phyloP scores from a whole-genome alignment of 2,888 invertebrate species.

The Eupeodes latifasciatus region DNA sequence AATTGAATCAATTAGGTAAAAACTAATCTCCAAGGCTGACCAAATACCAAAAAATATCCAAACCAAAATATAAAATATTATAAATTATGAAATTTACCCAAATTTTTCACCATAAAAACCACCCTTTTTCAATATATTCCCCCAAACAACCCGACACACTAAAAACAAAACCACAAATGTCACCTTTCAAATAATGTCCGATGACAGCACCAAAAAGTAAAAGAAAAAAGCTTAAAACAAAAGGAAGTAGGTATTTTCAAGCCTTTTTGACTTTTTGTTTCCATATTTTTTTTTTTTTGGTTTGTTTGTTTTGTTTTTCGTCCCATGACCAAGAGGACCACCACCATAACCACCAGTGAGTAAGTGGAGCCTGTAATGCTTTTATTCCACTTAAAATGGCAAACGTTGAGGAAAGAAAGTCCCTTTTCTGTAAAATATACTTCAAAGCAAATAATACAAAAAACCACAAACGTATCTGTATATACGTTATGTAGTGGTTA shows the following conservation, averaged over 20 bases:
- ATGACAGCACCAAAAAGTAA: conserved; percentile 5
- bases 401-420: conserved; percentile 36
- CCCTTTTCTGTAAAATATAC: conserved; percentile 23
- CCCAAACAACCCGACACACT: conserved; percentile 46
- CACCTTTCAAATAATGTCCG: conserved; percentile 67
- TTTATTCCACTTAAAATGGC: conserved; percentile 65
- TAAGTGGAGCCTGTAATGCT: conserved; percentile 55
- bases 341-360: neutral
- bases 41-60: neutral
- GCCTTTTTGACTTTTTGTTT: conserved; percentile 22
- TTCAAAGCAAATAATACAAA: conserved; percentile 37
- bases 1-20: conserved; percentile 8
- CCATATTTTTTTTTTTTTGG: conserved; percentile 2
- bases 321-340: conserved; percentile 23
- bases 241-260: neutral
- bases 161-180: conserved; percentile 60
- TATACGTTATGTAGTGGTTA: no score
- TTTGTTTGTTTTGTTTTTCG: conserved; percentile 7
- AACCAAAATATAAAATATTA: conserved; percentile 18
- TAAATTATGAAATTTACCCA: conserved; percentile 31
- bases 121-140: conserved; percentile 39
- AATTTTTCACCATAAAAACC: conserved; percentile 36
- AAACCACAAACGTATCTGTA: conserved; percentile 13
- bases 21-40: conserved; percentile 18
- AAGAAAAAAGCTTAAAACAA: neutral